Evolutionary conservation across 2,113 vertebrate genomes (phyloP).

Genomic region (Ceyx cyanopectus): DNA sequence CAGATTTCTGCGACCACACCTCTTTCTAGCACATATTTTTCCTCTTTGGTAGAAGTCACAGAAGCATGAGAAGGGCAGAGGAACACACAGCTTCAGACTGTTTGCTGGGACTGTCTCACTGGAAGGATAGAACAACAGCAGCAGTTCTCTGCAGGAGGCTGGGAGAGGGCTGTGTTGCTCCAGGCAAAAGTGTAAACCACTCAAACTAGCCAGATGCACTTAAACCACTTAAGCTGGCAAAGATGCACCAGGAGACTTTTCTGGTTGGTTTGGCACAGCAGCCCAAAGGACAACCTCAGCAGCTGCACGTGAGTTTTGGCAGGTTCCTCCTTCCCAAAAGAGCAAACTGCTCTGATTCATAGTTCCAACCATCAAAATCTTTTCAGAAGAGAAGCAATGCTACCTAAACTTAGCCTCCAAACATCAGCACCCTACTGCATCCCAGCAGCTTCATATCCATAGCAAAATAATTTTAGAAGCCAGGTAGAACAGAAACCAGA

Average conservation of each 20-base stretch:
- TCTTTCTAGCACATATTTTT: neutral
- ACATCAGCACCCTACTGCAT: neutral
- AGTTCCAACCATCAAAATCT: neutral
- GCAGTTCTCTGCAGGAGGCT: neutral
- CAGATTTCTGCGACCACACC: neutral
- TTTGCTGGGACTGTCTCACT: neutral
- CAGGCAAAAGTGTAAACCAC: neutral
- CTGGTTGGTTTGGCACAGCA: neutral
- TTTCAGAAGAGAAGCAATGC: neutral
- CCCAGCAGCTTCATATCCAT: neutral
- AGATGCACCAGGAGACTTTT: neutral
- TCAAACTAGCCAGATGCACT: neutral
- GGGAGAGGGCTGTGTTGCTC: neutral
- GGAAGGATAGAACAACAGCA: neutral
- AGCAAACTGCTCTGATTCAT: neutral
- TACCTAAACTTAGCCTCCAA: neutral
- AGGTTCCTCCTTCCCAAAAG: slow-evolving; percentile 3
- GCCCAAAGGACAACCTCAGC: neutral
- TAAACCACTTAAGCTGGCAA: neutral
- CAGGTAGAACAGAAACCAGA: neutral
- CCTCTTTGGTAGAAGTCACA: neutral
- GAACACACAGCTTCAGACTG: neutral
- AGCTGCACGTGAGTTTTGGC: slow-evolving; percentile 14
- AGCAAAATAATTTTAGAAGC: neutral
- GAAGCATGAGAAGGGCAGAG: neutral